Conservation (phyloP, 2,797 vertebrate genomes). For the Tangara arthus region DNA sequence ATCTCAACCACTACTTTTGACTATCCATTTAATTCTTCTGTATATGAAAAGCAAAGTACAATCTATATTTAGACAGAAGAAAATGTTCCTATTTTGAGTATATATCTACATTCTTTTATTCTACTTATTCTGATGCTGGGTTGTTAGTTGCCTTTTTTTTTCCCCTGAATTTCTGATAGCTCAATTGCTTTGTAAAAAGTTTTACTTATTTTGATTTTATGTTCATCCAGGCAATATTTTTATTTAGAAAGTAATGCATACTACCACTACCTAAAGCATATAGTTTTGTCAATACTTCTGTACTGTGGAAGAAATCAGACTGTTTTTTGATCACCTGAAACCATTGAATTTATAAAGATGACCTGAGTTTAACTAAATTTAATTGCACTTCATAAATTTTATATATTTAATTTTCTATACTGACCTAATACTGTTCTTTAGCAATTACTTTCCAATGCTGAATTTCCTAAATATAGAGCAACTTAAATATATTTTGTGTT, state of each 20-base stretch:
- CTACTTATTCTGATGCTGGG: conserved; percentile 20
- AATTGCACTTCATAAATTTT: neutral
- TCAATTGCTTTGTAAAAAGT: conserved; percentile 38
- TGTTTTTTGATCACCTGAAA: neutral
- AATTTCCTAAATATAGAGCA: neutral
- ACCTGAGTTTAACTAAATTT: neutral
- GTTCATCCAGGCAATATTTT: neutral
- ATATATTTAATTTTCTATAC: neutral
- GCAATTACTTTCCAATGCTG: neutral
- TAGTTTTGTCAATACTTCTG: neutral
- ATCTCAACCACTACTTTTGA: conserved; percentile 17
- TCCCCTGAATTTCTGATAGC: neutral
- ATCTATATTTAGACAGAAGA: conserved; percentile 43
- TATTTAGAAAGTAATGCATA: neutral
- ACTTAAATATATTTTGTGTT: neutral
- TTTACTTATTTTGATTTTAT: conserved; percentile 33
- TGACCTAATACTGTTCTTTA: neutral
- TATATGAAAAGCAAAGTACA: conserved; percentile 11
- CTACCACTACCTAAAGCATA: neutral
- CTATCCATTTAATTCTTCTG: conserved; percentile 31
- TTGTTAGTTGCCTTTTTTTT: neutral
- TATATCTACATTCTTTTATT: conserved; percentile 41
- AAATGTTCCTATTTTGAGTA: conserved; percentile 55
- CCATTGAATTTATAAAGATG: neutral
- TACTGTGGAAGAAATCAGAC: neutral